A percentile compares a stretch with the other conserved stretches of the same genome.
These are phyloP conservation scores for Sycophila sp. DNA, from an alignment of 1,140 invertebrate genomes.

Conservation along the genomic window DNA sequence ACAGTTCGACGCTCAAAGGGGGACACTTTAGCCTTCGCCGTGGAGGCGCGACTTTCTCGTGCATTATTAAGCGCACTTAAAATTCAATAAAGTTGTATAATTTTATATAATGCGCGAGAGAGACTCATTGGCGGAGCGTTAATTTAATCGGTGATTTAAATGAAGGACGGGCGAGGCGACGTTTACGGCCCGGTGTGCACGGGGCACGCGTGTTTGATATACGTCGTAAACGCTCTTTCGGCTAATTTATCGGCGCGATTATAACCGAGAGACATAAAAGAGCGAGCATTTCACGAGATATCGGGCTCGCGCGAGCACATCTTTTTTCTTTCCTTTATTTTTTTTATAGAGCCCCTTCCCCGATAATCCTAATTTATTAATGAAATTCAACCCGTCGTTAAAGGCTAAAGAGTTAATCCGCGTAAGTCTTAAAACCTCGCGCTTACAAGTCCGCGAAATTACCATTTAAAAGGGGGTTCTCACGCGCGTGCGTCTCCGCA, in stretches of 20 bases:
- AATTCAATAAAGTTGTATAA: conserved; percentile 32
- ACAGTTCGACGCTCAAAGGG: conserved; percentile 5
- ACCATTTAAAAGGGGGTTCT: conserved; percentile 24
- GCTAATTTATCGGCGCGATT: conserved; percentile 25
- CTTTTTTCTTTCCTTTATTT: too few species aligned
- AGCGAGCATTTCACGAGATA: neutral
- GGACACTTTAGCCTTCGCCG: conserved; percentile 20
- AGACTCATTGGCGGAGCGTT: neutral
- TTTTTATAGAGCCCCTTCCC: too few species aligned
- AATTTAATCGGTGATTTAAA: neutral
- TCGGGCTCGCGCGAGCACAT: neutral
- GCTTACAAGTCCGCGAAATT: neutral
- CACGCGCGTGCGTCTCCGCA: conserved; percentile 14
- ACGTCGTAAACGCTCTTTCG: neutral
- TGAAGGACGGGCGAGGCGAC: neutral
- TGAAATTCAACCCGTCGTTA: conserved; percentile 12
- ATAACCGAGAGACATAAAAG: neutral
- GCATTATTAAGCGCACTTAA: too few species aligned
- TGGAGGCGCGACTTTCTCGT: too few species aligned
- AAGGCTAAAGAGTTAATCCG: conserved; percentile 28
- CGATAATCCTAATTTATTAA: conserved; percentile 32
- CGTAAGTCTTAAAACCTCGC: neutral
- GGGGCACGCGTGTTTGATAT: too few species aligned
- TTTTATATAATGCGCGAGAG: conserved; percentile 9
- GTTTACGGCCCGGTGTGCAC: conserved; percentile 14